Evolutionary conservation across 1,140 invertebrate species (phyloP), one percentile per base, ranked within the genome.

Genomic region (Drosophila littoralis): DNA sequence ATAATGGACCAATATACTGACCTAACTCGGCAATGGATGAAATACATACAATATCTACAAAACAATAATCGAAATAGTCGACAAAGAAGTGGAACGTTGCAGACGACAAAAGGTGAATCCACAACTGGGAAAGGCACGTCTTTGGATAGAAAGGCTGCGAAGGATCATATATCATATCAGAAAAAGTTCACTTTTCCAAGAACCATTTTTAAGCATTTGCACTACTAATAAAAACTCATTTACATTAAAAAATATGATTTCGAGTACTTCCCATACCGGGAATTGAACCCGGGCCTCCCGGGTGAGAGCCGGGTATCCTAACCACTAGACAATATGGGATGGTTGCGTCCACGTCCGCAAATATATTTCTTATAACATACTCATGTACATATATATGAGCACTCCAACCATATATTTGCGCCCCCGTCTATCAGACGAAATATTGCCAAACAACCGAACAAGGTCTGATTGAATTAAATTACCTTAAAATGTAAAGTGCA

Each of bases 221-320:
- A 28, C 22, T 5, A 5, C 4, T 28, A 5, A 28, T 28, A 28
- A 28, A 28, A 28, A 28, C 5, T 28, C 22, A 28, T 12, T 40
- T 15, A 17, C 15, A 48, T 2, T 50, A 45, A 7, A 55, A 28
- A 57, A 50, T 42, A 46, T 4, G n/a, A 48, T 95, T 95, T 94
- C 94, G 94, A 94, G 94, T 94, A 94, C 12, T 95, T 96, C 95
- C 95, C 95, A 94, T 96, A 95, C 95, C 95, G 95, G 95, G 95
- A 96, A 96, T 96, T 95, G 95, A 96, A 96, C 95, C 95, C 95
- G 95, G 95, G 95, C 95, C 95, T 95, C 94, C 95, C 95, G 95
- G 95, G 95, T 95, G 95, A 96, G 94, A 96, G 95, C 95, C 95
- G 95, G 95, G 94, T 95, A 96, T 96, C 95, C 95, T 96, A 96